Conservation (phyloP, 2,888 invertebrate genomes). For the Sympetrum striolatum region DNA sequence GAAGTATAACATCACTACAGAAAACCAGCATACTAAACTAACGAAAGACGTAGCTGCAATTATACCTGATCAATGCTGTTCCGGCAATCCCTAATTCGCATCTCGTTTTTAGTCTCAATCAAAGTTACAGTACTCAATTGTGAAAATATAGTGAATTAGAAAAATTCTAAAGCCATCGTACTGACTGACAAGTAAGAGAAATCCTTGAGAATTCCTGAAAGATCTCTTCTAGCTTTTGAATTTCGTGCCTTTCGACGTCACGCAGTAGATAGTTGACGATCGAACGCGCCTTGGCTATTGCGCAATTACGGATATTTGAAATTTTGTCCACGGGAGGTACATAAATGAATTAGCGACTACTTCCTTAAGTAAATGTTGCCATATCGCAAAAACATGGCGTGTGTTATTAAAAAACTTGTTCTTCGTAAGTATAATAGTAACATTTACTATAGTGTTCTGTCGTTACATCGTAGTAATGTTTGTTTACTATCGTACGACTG, state of each 20-base stretch:
- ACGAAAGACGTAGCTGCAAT: no score
- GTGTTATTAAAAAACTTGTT: not conserved
- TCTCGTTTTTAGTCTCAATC: no score
- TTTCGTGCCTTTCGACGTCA: not conserved
- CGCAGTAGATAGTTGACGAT: not conserved
- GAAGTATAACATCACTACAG: no score
- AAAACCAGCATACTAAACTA: no score
- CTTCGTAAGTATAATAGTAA: not conserved
- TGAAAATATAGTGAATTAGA: no score
- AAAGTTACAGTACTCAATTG: no score
- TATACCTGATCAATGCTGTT: no score
- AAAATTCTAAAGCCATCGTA: no score
- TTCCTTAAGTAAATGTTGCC: not conserved
- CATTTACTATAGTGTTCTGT: not conserved
- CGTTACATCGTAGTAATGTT: not conserved
- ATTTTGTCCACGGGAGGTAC: not conserved
- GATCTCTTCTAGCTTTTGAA: not conserved
- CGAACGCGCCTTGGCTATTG: slow-evolving; percentile 14
- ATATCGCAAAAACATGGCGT: not conserved
- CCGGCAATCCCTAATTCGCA: no score
- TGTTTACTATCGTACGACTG: slow-evolving; percentile 51
- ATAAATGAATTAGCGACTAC: not conserved
- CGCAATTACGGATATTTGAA: slow-evolving; percentile 30
- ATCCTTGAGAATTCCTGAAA: no score
- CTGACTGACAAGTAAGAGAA: no score